Conservation (phyloP, 2,113 vertebrate species). For the Gallinago media region DNA sequence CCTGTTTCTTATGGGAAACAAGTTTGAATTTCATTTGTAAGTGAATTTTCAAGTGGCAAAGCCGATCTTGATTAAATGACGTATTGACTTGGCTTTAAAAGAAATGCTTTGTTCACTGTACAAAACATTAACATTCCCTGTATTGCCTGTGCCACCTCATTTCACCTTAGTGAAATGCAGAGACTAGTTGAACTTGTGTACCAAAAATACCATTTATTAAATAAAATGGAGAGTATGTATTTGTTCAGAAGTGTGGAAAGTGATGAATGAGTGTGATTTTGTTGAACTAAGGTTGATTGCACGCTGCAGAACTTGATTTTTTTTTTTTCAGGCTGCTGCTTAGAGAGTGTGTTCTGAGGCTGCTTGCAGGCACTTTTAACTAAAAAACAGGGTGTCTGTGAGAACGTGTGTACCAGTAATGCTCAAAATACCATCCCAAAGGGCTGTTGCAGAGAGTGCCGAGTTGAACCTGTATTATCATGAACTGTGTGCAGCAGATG, state of each 20-base stretch:
- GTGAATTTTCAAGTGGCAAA: not conserved
- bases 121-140: not conserved
- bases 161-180: not conserved
- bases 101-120: not conserved
- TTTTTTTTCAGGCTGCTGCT: not conserved
- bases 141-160: not conserved
- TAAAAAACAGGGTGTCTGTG: not conserved
- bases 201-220: not conserved
- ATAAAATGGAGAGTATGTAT: not conserved
- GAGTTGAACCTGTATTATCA: not conserved
- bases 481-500: not conserved
- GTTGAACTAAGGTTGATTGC: not conserved
- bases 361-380: not conserved
- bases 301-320: not conserved
- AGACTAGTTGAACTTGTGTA: not conserved
- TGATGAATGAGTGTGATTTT: not conserved
- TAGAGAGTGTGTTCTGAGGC: not conserved
- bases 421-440: not conserved
- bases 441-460: not conserved
- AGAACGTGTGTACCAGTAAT: not conserved
- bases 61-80: not conserved
- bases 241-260: not conserved
- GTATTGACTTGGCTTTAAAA: not conserved
- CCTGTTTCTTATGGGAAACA: not conserved
- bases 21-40: not conserved